Evolutionary conservation across 2,113 vertebrate species (phyloP).

Genomic region (Pontoporia blainvillei): DNA sequence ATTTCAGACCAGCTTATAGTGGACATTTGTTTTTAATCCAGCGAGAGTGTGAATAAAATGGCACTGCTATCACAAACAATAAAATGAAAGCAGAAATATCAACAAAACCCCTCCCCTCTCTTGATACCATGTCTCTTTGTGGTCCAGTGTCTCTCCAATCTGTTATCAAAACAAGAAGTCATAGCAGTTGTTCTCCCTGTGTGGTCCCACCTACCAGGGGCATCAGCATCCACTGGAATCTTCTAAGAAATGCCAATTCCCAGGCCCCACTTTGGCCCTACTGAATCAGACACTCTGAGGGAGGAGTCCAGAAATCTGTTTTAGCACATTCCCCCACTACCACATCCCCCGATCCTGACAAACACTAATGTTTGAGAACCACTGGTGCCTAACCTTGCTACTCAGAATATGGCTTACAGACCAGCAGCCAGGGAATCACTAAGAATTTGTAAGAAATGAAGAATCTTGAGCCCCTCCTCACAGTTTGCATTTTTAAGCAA

Average conservation of each 20-base stretch:
- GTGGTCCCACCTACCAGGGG: background rate
- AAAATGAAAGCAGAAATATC: background rate
- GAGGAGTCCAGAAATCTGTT: background rate
- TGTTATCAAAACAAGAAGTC: background rate
- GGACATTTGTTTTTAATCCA: background rate
- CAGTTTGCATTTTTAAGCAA: background rate
- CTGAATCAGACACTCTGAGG: background rate
- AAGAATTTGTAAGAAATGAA: background rate
- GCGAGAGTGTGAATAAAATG: background rate
- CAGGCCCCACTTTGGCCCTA: background rate
- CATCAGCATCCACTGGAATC: background rate
- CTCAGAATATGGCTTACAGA: background rate
- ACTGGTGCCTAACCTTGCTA: background rate
- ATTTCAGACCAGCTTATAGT: background rate
- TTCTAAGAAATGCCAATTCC: background rate
- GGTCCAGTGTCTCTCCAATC: background rate
- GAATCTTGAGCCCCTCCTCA: background rate
- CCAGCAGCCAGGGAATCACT: background rate
- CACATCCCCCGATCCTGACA: background rate
- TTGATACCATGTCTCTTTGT: background rate
- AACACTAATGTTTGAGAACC: background rate
- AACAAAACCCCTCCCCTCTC: background rate
- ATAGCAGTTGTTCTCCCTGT: background rate
- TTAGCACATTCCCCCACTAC: background rate
- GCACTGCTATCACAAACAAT: background rate